A percentile compares a stretch with the other conserved stretches of the same genome.
Evolutionary conservation across 2,888 invertebrate species (phyloP).

Genomic region (Sphaerophoria rueppellii): DNA sequence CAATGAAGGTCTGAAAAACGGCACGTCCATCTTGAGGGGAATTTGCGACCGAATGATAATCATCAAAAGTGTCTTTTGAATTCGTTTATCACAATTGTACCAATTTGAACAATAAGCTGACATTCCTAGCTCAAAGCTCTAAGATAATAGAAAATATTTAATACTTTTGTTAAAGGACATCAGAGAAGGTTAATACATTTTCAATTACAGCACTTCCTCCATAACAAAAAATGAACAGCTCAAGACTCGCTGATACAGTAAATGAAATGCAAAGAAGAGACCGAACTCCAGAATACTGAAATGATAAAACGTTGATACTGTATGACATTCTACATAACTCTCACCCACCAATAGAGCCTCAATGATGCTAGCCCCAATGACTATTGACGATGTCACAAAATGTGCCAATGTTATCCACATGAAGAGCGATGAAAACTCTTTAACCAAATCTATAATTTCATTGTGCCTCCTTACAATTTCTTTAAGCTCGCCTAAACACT

Average conservation of each 20-base stretch:
- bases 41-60: slow-evolving; percentile 79
- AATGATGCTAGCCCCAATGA: slow-evolving; percentile 58
- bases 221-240: slow-evolving; percentile 54
- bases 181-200: slow-evolving; percentile 15
- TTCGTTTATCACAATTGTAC: slow-evolving; percentile 79
- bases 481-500: slow-evolving; percentile 6
- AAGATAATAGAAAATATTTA: neutral
- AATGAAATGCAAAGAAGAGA: slow-evolving; percentile 23
- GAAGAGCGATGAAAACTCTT: slow-evolving; percentile 30
- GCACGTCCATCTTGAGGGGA: slow-evolving; percentile 78
- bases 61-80: slow-evolving; percentile 80
- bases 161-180: neutral
- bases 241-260: slow-evolving; percentile 36
- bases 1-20: slow-evolving; percentile 80
- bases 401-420: slow-evolving; percentile 53
- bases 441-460: slow-evolving; percentile 47
- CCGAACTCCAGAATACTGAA: slow-evolving; percentile 46
- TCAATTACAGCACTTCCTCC: slow-evolving; percentile 41
- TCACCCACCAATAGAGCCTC: slow-evolving; percentile 44
- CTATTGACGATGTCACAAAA: slow-evolving; percentile 51
- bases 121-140: slow-evolving; percentile 51
- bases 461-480: slow-evolving; percentile 47
- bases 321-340: neutral
- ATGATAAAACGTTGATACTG: neutral
- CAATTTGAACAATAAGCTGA: slow-evolving; percentile 75